Base-by-base conservation (phyloP, 2,888 invertebrate species). In the Ophion ventricosus region DNA sequence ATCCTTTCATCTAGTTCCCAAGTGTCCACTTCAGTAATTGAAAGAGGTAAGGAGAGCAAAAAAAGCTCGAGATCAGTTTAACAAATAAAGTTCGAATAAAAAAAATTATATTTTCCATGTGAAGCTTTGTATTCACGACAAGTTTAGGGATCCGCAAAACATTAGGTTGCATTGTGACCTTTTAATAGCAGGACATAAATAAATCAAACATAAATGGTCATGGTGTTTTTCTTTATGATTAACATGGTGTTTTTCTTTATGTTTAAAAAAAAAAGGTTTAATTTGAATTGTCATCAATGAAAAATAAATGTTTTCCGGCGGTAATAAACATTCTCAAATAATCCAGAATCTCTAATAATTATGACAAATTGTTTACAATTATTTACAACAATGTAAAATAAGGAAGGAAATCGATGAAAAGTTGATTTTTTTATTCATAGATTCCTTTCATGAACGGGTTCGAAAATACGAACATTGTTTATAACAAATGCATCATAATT, bases 401-500 rank as follows among this genome's bases (percentile, higher is more conserved):
- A 49, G 17, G 35, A 49, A 14, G 49, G 49, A 49, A 49, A 17
- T 49, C 49, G 49, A 14, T 49, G 17, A 49, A 49, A 49, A 49
- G 11, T 49, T 49, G 49, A 49, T 49, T 49, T 49, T 14, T 49
- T 49, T 49, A 49, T 49, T 49, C 17, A 49, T 49, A 49, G 49
- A 49, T 49, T 17, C 17, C 49, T 49, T 49, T 49, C 17, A 49
- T 17, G 49, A 2, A 17, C 17, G 49, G 49, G 49, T 49, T 11
- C 49, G 49, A 49, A 17, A 49, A 49, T 49, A 49, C 49, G 49
- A 49, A 49, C 49, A 49, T 49, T 49, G 49, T 49, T 49, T 49
- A 49, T 49, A 49, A 49, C 49, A 49, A 49, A 49, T 49, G 49
- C 49, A 49, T 49, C 49, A 49, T 49, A 49, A 49, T 49, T 49